Evolutionary conservation across 2,113 vertebrate genomes (phyloP).

Genomic region (Nematolebias whitei): DNA sequence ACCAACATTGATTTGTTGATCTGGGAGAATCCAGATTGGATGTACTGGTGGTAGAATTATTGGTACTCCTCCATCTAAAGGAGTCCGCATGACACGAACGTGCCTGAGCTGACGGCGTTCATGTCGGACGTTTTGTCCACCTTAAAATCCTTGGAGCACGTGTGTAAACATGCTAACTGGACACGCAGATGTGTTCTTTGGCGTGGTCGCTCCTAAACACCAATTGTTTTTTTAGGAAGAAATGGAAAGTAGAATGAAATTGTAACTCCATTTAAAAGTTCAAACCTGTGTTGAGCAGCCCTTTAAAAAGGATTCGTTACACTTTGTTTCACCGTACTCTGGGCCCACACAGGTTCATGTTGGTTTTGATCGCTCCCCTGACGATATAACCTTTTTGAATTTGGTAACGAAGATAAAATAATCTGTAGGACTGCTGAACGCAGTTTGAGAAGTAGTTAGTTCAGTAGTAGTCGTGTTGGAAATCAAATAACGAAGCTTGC

Average conservation of each 20-base stretch:
- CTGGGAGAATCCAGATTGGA: constrained; percentile 24
- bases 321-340: constrained; percentile 12
- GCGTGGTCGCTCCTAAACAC: constrained; percentile 66
- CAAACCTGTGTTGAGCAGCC: constrained; percentile 55
- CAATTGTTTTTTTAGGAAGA: constrained; percentile 32
- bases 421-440: constrained; percentile 36
- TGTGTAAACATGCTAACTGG: constrained; percentile 49
- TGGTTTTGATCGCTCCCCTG: background rate
- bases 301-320: background rate
- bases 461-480: constrained; percentile 69
- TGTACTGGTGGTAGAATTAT: background rate
- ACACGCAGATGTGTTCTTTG: constrained; percentile 74
- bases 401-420: constrained; percentile 2
- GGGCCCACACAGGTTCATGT: background rate
- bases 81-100: constrained; percentile 10
- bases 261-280: constrained; percentile 26
- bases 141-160: constrained; percentile 30
- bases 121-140: constrained; percentile 25
- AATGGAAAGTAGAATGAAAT: constrained; percentile 45
- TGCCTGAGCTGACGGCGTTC: constrained; percentile 9
- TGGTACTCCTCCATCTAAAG: constrained; percentile 6
- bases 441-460: constrained; percentile 60
- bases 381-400: background rate
- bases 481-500: constrained; percentile 65
- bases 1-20: background rate